Conservation (phyloP, 2,888 invertebrate genomes). For the Malthinus seriepunctatus region DNA sequence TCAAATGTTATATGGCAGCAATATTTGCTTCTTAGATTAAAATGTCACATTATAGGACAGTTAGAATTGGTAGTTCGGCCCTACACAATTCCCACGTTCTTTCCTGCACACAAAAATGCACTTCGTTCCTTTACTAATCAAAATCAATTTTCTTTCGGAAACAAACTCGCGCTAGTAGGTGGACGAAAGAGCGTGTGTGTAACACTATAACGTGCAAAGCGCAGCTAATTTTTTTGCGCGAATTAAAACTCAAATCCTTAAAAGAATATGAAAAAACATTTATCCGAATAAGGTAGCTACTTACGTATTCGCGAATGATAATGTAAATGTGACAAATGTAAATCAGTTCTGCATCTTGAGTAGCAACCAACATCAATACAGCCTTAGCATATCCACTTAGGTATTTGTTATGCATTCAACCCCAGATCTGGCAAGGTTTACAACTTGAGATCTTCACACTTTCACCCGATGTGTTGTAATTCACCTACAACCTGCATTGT, state of each 20-base stretch:
- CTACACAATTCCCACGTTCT: too few relatives aligned
- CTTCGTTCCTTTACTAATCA: too few relatives aligned
- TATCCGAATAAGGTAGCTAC: slow-evolving; percentile 15
- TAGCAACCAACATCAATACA: slow-evolving; percentile 47
- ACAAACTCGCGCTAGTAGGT: too few relatives aligned
- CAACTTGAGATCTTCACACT: slow-evolving; percentile 38
- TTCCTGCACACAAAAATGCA: too few relatives aligned
- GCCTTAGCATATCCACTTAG: slow-evolving; percentile 47
- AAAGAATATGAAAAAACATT: slow-evolving; percentile 13
- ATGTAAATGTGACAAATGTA: slow-evolving; percentile 44
- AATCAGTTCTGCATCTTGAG: slow-evolving; percentile 43
- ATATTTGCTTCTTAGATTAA: slow-evolving; percentile 43
- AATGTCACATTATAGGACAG: slow-evolving; percentile 8
- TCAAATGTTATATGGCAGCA: slow-evolving; percentile 42
- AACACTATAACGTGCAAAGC: too few relatives aligned
- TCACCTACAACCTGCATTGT: background rate
- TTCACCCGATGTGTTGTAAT: slow-evolving; percentile 3
- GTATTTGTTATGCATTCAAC: slow-evolving; percentile 55
- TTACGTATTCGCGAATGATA: slow-evolving; percentile 30
- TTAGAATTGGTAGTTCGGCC: too few relatives aligned
- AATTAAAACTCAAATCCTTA: background rate
- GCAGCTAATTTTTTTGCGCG: too few relatives aligned
- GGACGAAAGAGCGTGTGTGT: too few relatives aligned
- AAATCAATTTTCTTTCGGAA: too few relatives aligned
- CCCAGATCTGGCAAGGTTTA: slow-evolving; percentile 47